Evolutionary conservation across 1,140 invertebrate species (phyloP).

Genomic region (Halesus radiatus): DNA sequence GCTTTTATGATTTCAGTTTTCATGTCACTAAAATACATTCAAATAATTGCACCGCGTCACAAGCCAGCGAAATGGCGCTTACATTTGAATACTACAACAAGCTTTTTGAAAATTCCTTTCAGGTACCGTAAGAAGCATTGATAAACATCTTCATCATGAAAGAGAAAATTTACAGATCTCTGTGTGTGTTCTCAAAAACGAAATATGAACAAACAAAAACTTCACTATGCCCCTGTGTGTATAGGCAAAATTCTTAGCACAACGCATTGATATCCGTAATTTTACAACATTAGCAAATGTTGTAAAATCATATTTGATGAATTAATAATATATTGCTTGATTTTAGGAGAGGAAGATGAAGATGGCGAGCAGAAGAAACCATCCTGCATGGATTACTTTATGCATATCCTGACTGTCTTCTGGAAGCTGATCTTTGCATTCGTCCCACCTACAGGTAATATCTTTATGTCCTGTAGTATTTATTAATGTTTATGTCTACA

Average conservation of each 20-base stretch:
- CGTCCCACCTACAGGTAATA: slow-evolving; percentile 94
- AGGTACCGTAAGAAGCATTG: no score
- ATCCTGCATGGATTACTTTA: slow-evolving; percentile 92
- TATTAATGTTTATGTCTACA: no score
- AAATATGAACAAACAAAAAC: background rate
- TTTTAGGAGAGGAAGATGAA: slow-evolving; percentile 70
- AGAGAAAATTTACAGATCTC: background rate
- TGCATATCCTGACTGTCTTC: slow-evolving; percentile 96
- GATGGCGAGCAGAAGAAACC: slow-evolving; percentile 79
- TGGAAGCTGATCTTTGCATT: slow-evolving; percentile 99
- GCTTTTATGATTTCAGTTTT: no score
- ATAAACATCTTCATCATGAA: no score
- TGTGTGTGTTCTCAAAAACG: background rate
- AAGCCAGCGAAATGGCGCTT: no score
- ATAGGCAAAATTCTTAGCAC: background rate
- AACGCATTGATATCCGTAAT: background rate
- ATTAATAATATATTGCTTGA: background rate
- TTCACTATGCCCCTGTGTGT: background rate
- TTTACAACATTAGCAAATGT: background rate
- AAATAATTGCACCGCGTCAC: no score
- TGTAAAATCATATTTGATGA: background rate
- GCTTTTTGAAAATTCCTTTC: no score
- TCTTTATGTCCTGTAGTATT: no score
- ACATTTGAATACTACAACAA: no score
- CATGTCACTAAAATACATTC: no score